These are phyloP conservation scores for Zosterops hypoxanthus DNA, from an alignment of 2,113 vertebrate genomes.

Conservation along the genomic window DNA sequence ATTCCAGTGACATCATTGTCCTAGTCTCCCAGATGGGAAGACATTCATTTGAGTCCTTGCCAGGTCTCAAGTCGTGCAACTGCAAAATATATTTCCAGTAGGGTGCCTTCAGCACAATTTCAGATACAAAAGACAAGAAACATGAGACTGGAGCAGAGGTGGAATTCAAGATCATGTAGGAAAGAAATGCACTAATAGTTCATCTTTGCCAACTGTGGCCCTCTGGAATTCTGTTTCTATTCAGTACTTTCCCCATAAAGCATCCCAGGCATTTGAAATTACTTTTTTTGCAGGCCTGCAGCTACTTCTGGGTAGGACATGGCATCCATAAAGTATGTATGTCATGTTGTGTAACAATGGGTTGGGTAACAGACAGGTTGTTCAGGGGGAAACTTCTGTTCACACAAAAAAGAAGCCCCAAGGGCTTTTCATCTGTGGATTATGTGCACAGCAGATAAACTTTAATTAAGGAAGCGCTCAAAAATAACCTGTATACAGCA, in stretches of 20 bases:
- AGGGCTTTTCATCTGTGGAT: neutral
- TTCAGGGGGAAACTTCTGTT: slow-evolving; percentile 5
- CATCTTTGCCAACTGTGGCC: neutral
- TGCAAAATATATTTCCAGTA: neutral
- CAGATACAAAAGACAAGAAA: neutral
- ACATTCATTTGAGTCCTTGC: neutral
- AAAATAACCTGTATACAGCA: slow-evolving; percentile 25
- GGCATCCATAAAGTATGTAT: neutral
- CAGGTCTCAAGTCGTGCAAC: neutral
- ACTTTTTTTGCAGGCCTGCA: neutral
- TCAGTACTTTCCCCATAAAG: neutral
- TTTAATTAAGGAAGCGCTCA: slow-evolving; percentile 27
- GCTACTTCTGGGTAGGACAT: neutral
- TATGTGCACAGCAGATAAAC: slow-evolving; percentile 15
- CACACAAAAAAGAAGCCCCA: neutral
- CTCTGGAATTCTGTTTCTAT: neutral
- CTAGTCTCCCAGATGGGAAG: neutral
- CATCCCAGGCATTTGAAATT: neutral
- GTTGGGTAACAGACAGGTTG: slow-evolving; percentile 24
- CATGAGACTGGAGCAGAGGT: neutral
- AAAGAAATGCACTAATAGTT: neutral
- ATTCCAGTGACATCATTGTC: neutral
- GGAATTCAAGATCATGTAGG: neutral
- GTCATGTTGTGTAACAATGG: slow-evolving; percentile 2
- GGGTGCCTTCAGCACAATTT: neutral